Evolutionary conservation across 92 coral and sea anemone species (phyloP), one percentile per base, ranked within the genome.

Genomic region (Phenganax subtilis): DNA sequence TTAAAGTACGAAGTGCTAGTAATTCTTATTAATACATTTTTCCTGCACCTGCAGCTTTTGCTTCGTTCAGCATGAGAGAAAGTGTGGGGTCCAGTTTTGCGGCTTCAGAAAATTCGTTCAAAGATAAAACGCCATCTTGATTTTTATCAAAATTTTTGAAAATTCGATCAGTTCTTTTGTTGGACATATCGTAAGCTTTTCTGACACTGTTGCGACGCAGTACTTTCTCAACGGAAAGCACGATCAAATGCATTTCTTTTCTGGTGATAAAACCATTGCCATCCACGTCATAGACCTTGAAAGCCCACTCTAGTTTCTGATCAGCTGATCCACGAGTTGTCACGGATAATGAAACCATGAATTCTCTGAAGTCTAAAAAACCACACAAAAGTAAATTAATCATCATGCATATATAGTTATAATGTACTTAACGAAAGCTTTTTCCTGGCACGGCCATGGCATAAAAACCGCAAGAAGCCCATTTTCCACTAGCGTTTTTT

Each of bases 311-410:
- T 66, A 94, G 88, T 54, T 94, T 94, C 85, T 94, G 98, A 44
- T 94, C 98, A 92, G 91, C 91, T 57, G 94, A 88, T 9, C 98
- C 98, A 9, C 98, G 97, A 4, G 98, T 94, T 51, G 98, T 92
- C 20, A 94, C 91, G 8, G 97, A 94, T 10, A 94, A 85, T 25
- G 98, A 94, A 31, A 96, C 92, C 98, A 94, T 94, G 84, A 94
- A 94, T 71, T 94, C 98, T 71, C 98, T 86, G 75, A 94, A 94
- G 85, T 94, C 98, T 94, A 89, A 89, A 80, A 70, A 75, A 14
- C 65, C 2, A 14, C 65, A 6, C 65, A 25, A 59, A 59, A 59
- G 16, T 1, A 14, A 1, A 59, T 1, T 59, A 59, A 59, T 59
- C 16, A 3, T 14, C 25, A 1, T 14, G 25, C 25, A 1, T 59